phyloP scores from a whole-genome alignment of 2,888 invertebrate genomes.

The Heliconius erato region DNA sequence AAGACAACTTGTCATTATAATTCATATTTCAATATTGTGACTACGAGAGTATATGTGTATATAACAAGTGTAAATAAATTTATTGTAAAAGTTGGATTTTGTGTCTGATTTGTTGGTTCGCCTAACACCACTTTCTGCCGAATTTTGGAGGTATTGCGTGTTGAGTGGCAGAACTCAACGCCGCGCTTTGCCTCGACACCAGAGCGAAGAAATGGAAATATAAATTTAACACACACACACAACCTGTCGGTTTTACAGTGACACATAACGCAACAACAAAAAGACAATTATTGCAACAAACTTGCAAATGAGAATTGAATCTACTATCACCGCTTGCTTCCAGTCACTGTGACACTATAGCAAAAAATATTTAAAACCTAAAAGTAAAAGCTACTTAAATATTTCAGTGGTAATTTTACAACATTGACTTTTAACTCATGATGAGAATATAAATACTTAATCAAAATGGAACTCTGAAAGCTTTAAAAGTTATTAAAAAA shows the following conservation, averaged over 20 bases:
- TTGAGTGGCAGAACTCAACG: too few species aligned
- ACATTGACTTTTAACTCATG: not conserved
- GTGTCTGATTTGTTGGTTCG: too few species aligned
- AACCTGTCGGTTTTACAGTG: too few species aligned
- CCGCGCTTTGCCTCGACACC: too few species aligned
- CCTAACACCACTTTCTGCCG: too few species aligned
- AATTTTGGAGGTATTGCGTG: too few species aligned
- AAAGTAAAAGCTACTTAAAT: not conserved
- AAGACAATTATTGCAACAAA: not conserved
- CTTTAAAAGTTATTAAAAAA: conserved; percentile 9
- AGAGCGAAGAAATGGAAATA: too few species aligned
- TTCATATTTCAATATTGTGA: too few species aligned
- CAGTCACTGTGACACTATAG: not conserved
- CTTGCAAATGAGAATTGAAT: not conserved
- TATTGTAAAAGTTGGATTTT: too few species aligned
- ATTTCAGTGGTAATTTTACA: not conserved
- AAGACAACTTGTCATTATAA: too few species aligned
- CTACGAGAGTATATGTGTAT: too few species aligned
- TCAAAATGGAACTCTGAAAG: conserved; percentile 21
- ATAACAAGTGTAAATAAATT: too few species aligned
- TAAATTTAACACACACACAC: not conserved
- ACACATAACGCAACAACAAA: not conserved
- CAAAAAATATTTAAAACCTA: not conserved
- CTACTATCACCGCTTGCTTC: not conserved
- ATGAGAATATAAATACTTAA: conserved; percentile 4